Percentiles rank a stretch among this genome's conserved stretches.
These are phyloP conservation scores for Lerema accius DNA, from an alignment of 1,140 invertebrate genomes.

Conservation along the genomic window DNA sequence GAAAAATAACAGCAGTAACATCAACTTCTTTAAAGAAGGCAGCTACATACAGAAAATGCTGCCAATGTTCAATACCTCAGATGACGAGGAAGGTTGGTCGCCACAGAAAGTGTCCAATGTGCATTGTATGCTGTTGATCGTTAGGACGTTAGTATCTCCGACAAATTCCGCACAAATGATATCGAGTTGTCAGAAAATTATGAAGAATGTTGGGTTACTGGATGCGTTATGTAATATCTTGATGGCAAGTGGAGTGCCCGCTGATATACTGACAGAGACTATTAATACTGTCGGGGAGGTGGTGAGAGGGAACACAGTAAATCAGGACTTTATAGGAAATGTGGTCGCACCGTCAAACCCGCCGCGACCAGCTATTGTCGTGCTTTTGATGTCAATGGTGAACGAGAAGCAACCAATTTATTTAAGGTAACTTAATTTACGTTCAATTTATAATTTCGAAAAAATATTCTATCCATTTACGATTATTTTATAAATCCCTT, in stretches of 20 bases:
- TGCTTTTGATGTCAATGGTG: slow-evolving; percentile 99
- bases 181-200: slow-evolving; percentile 93
- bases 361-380: slow-evolving; percentile 95
- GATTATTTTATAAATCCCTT: no score
- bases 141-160: slow-evolving; percentile 95
- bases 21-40: slow-evolving; percentile 99
- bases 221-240: slow-evolving; percentile 94
- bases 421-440: slow-evolving; percentile 89
- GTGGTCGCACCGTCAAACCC: slow-evolving; percentile 97
- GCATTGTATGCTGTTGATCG: slow-evolving; percentile 94
- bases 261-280: slow-evolving; percentile 97
- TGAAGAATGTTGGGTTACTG: slow-evolving; percentile 92
- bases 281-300: slow-evolving; percentile 98
- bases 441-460: no score
- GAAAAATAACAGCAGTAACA: slow-evolving; percentile 98
- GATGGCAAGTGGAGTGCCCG: slow-evolving; percentile 98
- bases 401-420: slow-evolving; percentile 98
- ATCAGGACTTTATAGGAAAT: slow-evolving; percentile 96
- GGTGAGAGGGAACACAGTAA: slow-evolving; percentile 94
- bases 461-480: no score
- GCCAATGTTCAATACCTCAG: slow-evolving; percentile 92
- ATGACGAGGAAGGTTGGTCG: slow-evolving; percentile 92
- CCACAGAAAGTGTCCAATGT: slow-evolving; percentile 98
- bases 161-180: slow-evolving; percentile 90
- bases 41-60: slow-evolving; percentile 95